phyloP scores from a whole-genome alignment of 2,113 vertebrate species.

The Petromus typicus region DNA sequence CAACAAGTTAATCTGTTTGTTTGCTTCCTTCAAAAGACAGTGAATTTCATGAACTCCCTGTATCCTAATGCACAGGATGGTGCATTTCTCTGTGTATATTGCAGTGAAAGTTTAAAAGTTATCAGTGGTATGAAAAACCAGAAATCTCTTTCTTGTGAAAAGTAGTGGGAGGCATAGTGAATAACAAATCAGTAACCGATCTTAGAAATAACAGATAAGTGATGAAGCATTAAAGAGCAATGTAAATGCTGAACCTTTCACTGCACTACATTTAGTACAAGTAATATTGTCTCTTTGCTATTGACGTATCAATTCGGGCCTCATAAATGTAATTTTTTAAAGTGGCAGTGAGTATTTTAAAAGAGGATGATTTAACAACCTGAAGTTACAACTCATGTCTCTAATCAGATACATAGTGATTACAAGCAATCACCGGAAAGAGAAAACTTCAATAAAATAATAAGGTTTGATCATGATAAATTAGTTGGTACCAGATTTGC shows the following conservation, averaged over 20 bases:
- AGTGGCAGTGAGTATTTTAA: slow-evolving; percentile 34
- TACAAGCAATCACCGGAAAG: background rate
- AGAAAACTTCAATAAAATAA: background rate
- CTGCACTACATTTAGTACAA: slow-evolving; percentile 44
- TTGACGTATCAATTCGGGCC: background rate
- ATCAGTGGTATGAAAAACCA: slow-evolving; percentile 41
- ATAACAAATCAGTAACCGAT: slow-evolving; percentile 34
- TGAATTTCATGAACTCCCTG: background rate
- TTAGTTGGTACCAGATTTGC: background rate
- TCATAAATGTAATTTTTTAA: slow-evolving; percentile 16
- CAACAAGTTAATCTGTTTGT: slow-evolving; percentile 37
- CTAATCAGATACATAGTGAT: background rate
- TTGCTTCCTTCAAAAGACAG: background rate
- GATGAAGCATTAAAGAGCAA: slow-evolving; percentile 39
- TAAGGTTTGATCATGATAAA: background rate
- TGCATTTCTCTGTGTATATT: background rate
- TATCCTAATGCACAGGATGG: background rate
- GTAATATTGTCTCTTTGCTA: background rate
- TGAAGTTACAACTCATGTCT: background rate
- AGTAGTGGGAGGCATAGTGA: background rate
- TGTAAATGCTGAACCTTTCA: slow-evolving; percentile 36
- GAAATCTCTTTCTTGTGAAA: background rate
- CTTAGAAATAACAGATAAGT: slow-evolving; percentile 66
- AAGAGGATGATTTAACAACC: background rate
- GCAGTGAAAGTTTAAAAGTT: slow-evolving; percentile 15